Base-by-base conservation (phyloP, 35 echinoderm and acorn worm species). In the Amphiura filiformis region DNA sequence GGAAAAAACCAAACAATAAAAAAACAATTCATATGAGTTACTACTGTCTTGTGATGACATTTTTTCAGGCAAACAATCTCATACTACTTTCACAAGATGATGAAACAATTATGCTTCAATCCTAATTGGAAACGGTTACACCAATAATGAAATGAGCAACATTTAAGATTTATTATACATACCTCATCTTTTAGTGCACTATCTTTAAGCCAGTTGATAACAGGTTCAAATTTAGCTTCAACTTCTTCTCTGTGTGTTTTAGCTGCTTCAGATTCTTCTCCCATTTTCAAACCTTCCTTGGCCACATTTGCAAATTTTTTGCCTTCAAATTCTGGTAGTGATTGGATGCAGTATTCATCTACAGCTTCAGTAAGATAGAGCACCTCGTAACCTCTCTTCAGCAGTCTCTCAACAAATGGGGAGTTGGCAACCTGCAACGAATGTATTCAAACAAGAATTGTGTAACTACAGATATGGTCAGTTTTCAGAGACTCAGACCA, bases 301-400 rank as follows among this genome's bases (percentile, higher is more conserved):
- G 96, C 96, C 37, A 94, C 93, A 36, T 98, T 98, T 80, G 94
- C 93, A 90, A 98, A 98, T 77, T 98, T 97, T 81, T 98, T 98
- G 35, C 96, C 96, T 56, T 98, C 96, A 94, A 92, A 98, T 78
- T 94, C 96, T 31, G 96, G 96, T 30, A 98, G 84, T 2, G 96
- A 98, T 56, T 98, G 96, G 75, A 98, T 94, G 87, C 92, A 94
- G 87, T 98, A 98, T 34, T 97, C 96, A 85, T 98, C 96, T 5
- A 98, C 96, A 36, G 96, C 86, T 85, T 98, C 96, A 20, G 96
- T 98, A 20, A 98, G 87, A 80, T 94, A 98, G 56, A 98, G 82
- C 11, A 98, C 93, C 82, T 98, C 96, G 49, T 90, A 98, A 34
- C 96, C 96, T 47, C 94, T 98, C 90, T 98, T 98, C 44, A 98